Base-by-base conservation (phyloP, 2,888 invertebrate genomes). In the Scaptomyza cyrtandrae region DNA sequence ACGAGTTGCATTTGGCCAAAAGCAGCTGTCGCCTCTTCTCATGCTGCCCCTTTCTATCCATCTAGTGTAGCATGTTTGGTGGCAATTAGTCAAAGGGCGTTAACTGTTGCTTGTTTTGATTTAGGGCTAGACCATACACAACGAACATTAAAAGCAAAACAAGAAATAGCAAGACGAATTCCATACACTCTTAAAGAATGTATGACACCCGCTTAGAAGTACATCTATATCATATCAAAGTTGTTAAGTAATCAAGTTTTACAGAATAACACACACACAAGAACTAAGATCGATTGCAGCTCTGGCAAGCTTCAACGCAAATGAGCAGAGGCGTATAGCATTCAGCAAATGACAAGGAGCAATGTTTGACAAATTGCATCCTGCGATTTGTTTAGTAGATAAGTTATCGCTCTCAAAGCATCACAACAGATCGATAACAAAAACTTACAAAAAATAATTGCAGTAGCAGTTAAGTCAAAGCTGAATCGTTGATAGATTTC, bases 51-150 rank as follows among this genome's bases (percentile, higher is more conserved):
- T 5, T 10, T 16, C 10, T 1, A 5, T 6, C n/a, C 24, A 19
- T 11, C 9, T 10, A 49, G 19, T 54, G 45, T 71, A 45, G 44
- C 88, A 84, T 83, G 82, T 33, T 50, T 48, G 35, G 29, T 11
- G 35, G 54, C 54, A 86, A 88, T 83, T 83, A 86, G 74, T 76
- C 70, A 68, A 76, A 76, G 88, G 80, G 86, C 88, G 88, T 88
- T 88, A 83, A 88, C 84, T 86, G 88, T 73, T 81, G 84, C 78
- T 61, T 71, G 82, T 70, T 41, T 41, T 82, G 75, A 61, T 55
- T 29, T 33, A 45, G 60, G 50, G 39, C n/a, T 13, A 31, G 19
- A 33, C 31, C n/a, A 61, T 54, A 60, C 31, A 45, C 39, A 59
- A 27, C 29, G 27, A 19, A 49, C 35, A 58, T 16, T 16, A 14